These are phyloP conservation scores for Chionoecetes opilio DNA, from an alignment of 1,140 invertebrate species.

Conservation along the genomic window DNA sequence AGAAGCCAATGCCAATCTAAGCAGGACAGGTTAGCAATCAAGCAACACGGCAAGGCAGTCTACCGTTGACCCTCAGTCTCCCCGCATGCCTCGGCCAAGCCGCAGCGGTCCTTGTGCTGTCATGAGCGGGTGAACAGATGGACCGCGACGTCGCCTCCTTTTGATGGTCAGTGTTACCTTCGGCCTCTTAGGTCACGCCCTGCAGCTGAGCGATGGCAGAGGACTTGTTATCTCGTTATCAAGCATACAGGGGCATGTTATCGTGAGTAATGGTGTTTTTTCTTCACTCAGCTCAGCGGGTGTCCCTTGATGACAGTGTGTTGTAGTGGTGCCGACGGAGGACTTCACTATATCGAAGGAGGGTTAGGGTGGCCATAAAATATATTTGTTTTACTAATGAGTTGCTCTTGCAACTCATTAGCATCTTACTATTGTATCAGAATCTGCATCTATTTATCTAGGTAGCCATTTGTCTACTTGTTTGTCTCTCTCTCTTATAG, in stretches of 20 bases:
- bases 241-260: background rate
- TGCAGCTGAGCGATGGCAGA: background rate
- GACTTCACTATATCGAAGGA: background rate
- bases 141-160: background rate
- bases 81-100: background rate
- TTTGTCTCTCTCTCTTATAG: too few species aligned
- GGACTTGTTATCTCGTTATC: background rate
- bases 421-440: too few species aligned
- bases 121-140: background rate
- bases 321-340: background rate
- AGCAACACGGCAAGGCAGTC: background rate
- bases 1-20: background rate
- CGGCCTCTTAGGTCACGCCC: background rate
- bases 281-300: background rate
- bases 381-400: too few species aligned
- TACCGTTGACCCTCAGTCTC: background rate
- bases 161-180: background rate
- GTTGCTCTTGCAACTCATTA: too few species aligned
- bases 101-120: too few species aligned
- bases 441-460: too few species aligned
- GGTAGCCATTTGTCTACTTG: too few species aligned
- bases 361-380: background rate
- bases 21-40: background rate
- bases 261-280: background rate
- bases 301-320: background rate